Evolutionary conservation across 2,888 invertebrate species (phyloP).

Genomic region (Pseudoips prasinana): DNA sequence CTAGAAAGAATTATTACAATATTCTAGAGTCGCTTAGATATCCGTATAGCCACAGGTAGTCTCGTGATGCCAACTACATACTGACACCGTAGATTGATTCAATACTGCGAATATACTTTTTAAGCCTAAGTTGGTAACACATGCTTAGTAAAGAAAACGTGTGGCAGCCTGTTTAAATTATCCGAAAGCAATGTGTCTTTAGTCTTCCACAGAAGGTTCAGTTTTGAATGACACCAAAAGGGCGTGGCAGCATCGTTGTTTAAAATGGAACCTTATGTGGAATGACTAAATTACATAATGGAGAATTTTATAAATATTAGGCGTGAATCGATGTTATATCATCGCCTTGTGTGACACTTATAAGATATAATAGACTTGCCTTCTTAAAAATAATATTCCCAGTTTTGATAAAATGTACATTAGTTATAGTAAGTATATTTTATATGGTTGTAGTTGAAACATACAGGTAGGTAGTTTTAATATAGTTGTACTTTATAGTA

Average conservation of each 20-base stretch:
- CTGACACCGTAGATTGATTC: conserved; percentile 8
- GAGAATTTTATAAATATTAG: too few species aligned
- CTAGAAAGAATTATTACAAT: conserved; percentile 3
- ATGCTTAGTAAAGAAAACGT: too few species aligned
- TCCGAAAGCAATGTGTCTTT: too few species aligned
- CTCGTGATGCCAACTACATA: conserved; percentile 52
- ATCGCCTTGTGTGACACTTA: too few species aligned
- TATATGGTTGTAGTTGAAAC: conserved; percentile 50
- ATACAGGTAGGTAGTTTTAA: conserved; percentile 48
- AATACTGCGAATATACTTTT: conserved; percentile 12
- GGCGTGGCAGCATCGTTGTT: too few species aligned
- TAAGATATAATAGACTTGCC: too few species aligned
- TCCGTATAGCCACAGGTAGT: conserved; percentile 19
- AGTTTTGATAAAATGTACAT: conserved; percentile 31
- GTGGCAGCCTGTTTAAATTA: too few species aligned
- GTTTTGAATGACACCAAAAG: too few species aligned
- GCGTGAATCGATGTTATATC: too few species aligned
- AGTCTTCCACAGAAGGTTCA: too few species aligned
- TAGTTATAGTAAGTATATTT: conserved; percentile 46
- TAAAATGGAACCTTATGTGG: too few species aligned
- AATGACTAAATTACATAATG: too few species aligned
- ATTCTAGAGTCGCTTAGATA: conserved; percentile 21
- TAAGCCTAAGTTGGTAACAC: neutral
- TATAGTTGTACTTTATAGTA: conserved; percentile 29
- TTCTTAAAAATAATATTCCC: conserved; percentile 11